Percentiles rank a stretch among this genome's conserved stretches.
These are phyloP conservation scores for Drosophila quinaria DNA, from an alignment of 2,888 invertebrate genomes.

Conservation along the genomic window DNA sequence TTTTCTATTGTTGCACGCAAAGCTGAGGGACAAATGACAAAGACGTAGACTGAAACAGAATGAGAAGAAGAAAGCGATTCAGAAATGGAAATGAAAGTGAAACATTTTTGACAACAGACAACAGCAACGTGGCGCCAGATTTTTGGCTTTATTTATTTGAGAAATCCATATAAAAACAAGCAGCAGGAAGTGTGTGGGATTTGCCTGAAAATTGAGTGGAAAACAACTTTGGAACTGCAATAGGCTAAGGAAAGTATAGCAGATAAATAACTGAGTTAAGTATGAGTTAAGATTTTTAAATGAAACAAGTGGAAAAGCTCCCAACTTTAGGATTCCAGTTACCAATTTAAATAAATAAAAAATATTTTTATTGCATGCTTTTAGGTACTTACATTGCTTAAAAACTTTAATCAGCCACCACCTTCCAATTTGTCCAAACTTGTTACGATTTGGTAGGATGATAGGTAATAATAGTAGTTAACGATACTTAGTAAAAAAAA, in stretches of 20 bases:
- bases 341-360: too few relatives aligned
- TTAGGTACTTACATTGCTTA: too few relatives aligned
- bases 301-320: too few relatives aligned
- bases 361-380: too few relatives aligned
- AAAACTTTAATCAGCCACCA: too few relatives aligned
- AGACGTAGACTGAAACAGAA: constrained; percentile 6
- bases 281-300: neutral
- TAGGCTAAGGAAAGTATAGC: constrained; percentile 32
- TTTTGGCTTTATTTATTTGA: constrained; percentile 32
- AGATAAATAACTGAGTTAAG: neutral
- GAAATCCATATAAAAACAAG: constrained; percentile 26
- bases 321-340: too few relatives aligned
- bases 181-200: constrained; percentile 15
- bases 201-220: constrained; percentile 14
- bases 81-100: constrained; percentile 27
- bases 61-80: neutral
- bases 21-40: constrained; percentile 28
- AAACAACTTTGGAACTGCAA: constrained; percentile 35
- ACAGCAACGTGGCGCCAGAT: constrained; percentile 73
- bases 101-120: constrained; percentile 66
- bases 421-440: too few relatives aligned
- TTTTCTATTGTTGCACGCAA: constrained; percentile 70
- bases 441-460: too few relatives aligned
- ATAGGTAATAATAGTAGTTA: too few relatives aligned
- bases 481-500: too few relatives aligned